These are phyloP conservation scores for Actinia equina DNA, from an alignment of 64 coral and sea anemone species.

Conservation along the genomic window DNA sequence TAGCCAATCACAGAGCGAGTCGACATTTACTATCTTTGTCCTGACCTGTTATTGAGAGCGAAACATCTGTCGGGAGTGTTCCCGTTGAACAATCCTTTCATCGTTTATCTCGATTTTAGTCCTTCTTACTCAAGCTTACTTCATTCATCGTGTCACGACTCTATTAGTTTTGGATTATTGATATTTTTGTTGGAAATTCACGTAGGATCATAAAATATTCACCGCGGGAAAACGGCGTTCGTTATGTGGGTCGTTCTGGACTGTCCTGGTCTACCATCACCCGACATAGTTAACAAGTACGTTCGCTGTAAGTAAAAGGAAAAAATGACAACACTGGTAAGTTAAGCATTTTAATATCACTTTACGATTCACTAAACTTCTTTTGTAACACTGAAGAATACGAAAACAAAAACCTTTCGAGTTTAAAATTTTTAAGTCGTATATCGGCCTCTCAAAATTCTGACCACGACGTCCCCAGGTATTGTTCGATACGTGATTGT, in stretches of 20 bases:
- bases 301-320: background rate
- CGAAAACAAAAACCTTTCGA: background rate
- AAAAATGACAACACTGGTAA: background rate
- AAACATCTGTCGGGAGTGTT: background rate
- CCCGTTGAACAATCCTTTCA: too few relatives aligned
- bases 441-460: background rate
- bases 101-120: background rate
- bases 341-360: background rate
- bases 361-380: background rate
- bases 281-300: background rate
- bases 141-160: background rate
- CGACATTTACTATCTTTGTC: background rate
- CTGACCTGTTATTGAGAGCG: background rate
- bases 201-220: too few relatives aligned
- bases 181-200: background rate
- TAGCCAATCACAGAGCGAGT: background rate
- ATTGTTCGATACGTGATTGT: background rate
- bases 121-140: background rate
- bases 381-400: background rate
- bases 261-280: background rate
- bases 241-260: too few relatives aligned
- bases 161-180: background rate
- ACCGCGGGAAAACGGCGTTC: too few relatives aligned
- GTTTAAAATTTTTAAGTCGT: background rate
- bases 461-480: background rate